Evolutionary conservation across 2,113 vertebrate species (phyloP).

Genomic region (Maccullochella peelii): DNA sequence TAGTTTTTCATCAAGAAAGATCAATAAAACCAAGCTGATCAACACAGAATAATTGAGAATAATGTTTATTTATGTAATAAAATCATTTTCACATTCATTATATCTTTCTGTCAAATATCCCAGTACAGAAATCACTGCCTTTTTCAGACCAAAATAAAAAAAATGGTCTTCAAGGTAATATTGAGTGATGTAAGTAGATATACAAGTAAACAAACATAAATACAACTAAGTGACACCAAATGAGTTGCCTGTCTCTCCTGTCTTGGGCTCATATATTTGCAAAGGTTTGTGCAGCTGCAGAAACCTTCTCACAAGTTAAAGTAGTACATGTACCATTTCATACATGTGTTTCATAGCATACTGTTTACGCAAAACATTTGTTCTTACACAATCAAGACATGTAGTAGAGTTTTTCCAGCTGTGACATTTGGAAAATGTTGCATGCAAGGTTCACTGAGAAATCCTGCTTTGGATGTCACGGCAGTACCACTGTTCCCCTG

Average conservation of each 20-base stretch:
- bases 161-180: not conserved
- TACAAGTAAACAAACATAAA: constrained; percentile 40
- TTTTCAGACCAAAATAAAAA: not conserved
- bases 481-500: constrained; percentile 39
- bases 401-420: not conserved
- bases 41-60: constrained; percentile 23
- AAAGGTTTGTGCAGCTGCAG: not conserved
- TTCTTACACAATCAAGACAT: not conserved
- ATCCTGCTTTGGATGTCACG: not conserved
- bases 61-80: constrained; percentile 59
- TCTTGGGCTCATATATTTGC: not conserved
- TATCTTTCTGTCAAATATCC: constrained; percentile 24
- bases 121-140: not conserved
- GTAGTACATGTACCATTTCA: not conserved
- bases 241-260: not conserved
- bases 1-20: not conserved
- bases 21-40: not conserved
- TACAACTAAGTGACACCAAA: constrained; percentile 16
- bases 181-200: constrained; percentile 29
- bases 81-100: constrained; percentile 43
- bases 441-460: not conserved
- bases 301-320: constrained; percentile 19
- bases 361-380: constrained; percentile 8
- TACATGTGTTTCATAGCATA: not conserved
- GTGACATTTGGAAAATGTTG: not conserved